These are phyloP conservation scores for Chelon auratus DNA, from an alignment of 2,797 vertebrate species.

Conservation along the genomic window DNA sequence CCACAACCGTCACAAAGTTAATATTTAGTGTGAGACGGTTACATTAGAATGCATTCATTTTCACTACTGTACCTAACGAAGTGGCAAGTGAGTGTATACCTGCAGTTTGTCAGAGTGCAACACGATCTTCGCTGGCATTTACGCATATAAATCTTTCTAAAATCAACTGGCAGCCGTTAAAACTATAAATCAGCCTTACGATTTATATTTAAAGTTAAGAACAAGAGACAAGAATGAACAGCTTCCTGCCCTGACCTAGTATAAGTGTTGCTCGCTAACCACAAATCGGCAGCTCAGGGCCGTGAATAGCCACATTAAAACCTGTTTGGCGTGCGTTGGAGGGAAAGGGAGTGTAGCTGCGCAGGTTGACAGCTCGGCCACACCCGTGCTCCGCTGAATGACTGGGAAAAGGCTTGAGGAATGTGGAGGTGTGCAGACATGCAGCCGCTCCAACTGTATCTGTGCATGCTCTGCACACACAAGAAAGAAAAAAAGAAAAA, in stretches of 20 bases:
- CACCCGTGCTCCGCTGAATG: conserved; percentile 72
- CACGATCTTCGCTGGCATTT: conserved; percentile 8
- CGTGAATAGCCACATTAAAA: conserved; percentile 37
- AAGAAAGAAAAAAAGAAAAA: conserved; percentile 2
- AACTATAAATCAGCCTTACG: background rate
- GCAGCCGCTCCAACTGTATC: conserved; percentile 67
- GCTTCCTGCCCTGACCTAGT: background rate
- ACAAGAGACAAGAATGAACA: background rate
- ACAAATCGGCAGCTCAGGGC: conserved; percentile 15
- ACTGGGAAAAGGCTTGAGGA: conserved; percentile 75
- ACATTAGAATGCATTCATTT: no score
- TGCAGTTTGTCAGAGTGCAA: no score
- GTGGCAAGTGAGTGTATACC: no score
- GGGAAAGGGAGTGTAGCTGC: conserved; percentile 40
- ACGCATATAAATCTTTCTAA: background rate
- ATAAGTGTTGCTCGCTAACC: conserved; percentile 6
- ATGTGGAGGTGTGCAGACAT: conserved; percentile 89
- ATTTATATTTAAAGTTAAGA: conserved; percentile 7
- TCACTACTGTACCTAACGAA: no score
- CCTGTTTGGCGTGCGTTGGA: conserved; percentile 57
- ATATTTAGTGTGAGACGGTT: no score
- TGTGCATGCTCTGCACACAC: conserved; percentile 21
- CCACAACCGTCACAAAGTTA: no score
- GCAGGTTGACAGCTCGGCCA: conserved; percentile 70
- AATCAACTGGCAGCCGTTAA: background rate